Evolutionary conservation across 2,888 invertebrate genomes (phyloP), one percentile per base, ranked within the genome.

Genomic region (Melolontha melolontha): DNA sequence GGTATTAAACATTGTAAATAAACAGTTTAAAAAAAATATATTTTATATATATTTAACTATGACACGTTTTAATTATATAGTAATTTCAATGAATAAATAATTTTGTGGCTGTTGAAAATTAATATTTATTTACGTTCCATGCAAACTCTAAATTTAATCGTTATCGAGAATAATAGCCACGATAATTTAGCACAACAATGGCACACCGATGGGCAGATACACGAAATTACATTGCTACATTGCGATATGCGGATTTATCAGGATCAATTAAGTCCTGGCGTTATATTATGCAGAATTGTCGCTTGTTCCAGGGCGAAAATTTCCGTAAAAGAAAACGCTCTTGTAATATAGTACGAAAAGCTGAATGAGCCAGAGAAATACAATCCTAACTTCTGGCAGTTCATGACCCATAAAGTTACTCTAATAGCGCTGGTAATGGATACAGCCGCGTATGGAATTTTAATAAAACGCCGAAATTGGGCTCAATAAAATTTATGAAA

Each of bases 321-420:
- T 51, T 51, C 63, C 50, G 63, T 22, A 41, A 50, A 27, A 64
- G 50, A 51, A 64, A 51, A 51, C 49, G 64, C 11, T n/a, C 17
- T 29, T 16, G 50, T 63, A 50, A 63, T 63, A 63, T 63, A 63
- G 49, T 47, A 55, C 55, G 54, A 44, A 47, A n/a, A 29, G 57
- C 55, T 57, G 66, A 57, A 49, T 40, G 55, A 55, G 49, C 44
- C 27, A 39, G 49, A 57, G 66, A 66, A 66, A 57, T 57, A 66
- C 66, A 66, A 66, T 66, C 66, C 66, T 55, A 54, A 66, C 49
- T 44, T 55, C 57, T 66, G 72, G 68, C 71, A 69, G 71, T 75
- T 65, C 73, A 74, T 74, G 75, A 75, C 73, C 73, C 71, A 76
- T 76, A 76, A 77, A 75, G 70, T 72, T 70, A 72, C 69, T 71